Percentiles rank a stretch among this genome's conserved stretches.
Evolutionary conservation across 2,888 invertebrate genomes (phyloP).

Genomic region (Euclidia mi): DNA sequence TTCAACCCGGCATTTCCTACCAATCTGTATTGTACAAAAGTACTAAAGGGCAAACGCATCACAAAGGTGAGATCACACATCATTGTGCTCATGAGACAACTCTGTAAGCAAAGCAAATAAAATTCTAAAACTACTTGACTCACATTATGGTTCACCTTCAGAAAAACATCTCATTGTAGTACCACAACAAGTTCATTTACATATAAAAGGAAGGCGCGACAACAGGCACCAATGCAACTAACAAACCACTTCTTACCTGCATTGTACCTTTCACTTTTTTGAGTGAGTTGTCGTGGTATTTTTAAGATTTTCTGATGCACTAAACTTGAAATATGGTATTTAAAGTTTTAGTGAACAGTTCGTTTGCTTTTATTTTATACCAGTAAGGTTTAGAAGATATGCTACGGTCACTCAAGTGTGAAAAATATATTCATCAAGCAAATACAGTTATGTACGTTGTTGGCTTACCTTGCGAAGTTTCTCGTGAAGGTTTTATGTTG

Average conservation of each 20-base stretch:
- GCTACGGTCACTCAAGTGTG: constrained; percentile 63
- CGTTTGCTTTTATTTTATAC: constrained; percentile 4
- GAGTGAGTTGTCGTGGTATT: constrained; percentile 11
- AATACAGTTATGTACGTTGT: constrained; percentile 45
- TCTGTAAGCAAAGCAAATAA: too few relatives aligned
- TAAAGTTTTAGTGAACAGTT: neutral
- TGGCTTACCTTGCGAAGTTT: constrained; percentile 32
- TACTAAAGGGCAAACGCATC: too few relatives aligned
- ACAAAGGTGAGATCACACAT: too few relatives aligned
- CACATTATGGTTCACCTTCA: too few relatives aligned
- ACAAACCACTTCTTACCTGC: neutral
- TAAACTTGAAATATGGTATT: neutral
- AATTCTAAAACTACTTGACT: too few relatives aligned
- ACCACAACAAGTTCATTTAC: too few relatives aligned
- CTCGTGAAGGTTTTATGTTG: constrained; percentile 7
- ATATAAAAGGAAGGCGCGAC: neutral
- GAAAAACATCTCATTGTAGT: too few relatives aligned
- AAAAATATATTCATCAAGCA: constrained; percentile 42
- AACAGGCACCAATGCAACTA: neutral
- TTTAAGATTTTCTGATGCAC: neutral
- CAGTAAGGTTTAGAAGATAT: constrained; percentile 47
- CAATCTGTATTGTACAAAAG: too few relatives aligned
- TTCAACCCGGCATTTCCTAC: too few relatives aligned
- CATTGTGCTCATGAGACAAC: too few relatives aligned
- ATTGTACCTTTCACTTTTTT: constrained; percentile 60